Percentiles rank a stretch among this genome's conserved stretches.
Conservation (phyloP, 2,888 invertebrate genomes). For the Lathronympha strigana region DNA sequence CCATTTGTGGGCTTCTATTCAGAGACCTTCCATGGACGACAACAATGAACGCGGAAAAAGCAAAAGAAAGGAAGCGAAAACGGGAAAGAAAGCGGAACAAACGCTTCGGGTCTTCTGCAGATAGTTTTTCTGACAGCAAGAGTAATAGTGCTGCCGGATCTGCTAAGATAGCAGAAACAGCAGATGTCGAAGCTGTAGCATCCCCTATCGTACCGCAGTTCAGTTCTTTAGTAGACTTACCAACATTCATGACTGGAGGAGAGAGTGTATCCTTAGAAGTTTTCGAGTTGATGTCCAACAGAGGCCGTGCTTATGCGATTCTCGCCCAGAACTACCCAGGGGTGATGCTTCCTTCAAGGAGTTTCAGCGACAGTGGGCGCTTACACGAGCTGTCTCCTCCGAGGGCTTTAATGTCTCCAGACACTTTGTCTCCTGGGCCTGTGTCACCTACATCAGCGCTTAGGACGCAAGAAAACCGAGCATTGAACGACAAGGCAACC, state of each 20-base stretch:
- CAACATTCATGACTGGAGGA: conserved; percentile 91
- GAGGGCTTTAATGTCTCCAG: conserved; percentile 63
- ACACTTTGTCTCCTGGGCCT: conserved; percentile 56
- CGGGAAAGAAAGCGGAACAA: conserved; percentile 83
- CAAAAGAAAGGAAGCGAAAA: conserved; percentile 85
- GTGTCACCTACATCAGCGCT: conserved; percentile 61
- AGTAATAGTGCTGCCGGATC: conserved; percentile 87
- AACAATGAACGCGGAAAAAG: conserved; percentile 85
- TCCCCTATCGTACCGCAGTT: conserved; percentile 82
- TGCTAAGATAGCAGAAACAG: conserved; percentile 67
- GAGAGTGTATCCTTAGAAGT: conserved; percentile 91
- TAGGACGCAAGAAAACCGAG: conserved; percentile 53
- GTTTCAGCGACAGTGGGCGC: conserved; percentile 87
- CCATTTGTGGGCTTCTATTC: conserved; percentile 92
- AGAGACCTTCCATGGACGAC: conserved; percentile 86
- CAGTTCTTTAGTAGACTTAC: conserved; percentile 92
- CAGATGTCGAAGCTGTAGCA: conserved; percentile 68
- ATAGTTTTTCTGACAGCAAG: conserved; percentile 88
- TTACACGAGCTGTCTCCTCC: conserved; percentile 74
- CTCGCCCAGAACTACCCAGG: conserved; percentile 90
- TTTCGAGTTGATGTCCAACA: conserved; percentile 88
- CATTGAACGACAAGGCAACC: conserved; percentile 74
- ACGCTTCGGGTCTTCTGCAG: conserved; percentile 86
- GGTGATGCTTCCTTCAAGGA: conserved; percentile 88
- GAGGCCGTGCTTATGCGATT: conserved; percentile 88